Percentiles rank a stretch among this genome's conserved stretches.
Evolutionary conservation across 2,113 vertebrate species (phyloP).

Genomic region (Fulica atra): DNA sequence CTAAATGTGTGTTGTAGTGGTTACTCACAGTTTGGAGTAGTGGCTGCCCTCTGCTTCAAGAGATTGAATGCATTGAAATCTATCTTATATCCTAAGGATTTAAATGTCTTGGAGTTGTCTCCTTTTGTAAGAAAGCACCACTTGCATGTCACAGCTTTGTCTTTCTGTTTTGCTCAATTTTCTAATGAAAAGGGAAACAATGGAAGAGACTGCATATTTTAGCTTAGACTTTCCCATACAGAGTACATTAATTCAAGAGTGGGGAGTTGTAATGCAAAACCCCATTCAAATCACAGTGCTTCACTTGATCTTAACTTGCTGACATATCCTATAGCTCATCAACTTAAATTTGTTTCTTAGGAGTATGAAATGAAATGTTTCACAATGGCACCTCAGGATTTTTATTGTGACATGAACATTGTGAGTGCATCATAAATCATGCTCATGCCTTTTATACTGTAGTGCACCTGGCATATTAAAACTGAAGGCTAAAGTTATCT

Average conservation of each 20-base stretch:
- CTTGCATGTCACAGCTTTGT: not conserved
- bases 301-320: not conserved
- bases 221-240: not conserved
- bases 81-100: not conserved
- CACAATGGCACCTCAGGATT: not conserved
- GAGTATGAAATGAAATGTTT: not conserved
- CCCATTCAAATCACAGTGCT: not conserved
- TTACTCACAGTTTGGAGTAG: not conserved
- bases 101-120: not conserved
- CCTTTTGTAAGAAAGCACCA: not conserved
- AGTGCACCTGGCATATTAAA: not conserved
- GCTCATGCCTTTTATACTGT: not conserved
- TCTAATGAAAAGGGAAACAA: not conserved
- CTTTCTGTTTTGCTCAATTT: not conserved
- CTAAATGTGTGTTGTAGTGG: not conserved
- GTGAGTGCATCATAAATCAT: not conserved
- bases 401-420: not conserved
- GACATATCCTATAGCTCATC: not conserved
- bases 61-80: not conserved
- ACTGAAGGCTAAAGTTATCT: not conserved
- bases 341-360: not conserved
- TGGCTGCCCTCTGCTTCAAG: not conserved
- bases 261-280: not conserved
- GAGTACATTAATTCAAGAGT: not conserved
- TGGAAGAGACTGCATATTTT: rapidly evolving